These are phyloP conservation scores for Pelvicachromis taeniatus DNA, from an alignment of 2,113 vertebrate species.

Conservation along the genomic window DNA sequence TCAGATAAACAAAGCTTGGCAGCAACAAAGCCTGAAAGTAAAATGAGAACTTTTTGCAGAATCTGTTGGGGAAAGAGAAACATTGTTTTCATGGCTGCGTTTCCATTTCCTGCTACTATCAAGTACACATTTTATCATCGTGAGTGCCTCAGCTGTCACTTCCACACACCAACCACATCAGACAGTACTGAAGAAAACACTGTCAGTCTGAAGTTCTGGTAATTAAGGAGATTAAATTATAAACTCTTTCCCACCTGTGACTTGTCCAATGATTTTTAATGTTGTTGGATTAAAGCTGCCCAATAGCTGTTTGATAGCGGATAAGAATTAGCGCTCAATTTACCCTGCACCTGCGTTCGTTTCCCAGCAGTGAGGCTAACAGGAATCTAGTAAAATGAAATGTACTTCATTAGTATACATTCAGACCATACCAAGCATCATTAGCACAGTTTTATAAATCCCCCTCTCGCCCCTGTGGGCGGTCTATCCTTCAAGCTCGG, in stretches of 20 bases:
- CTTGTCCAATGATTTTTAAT: background rate
- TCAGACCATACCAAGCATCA: too few species aligned
- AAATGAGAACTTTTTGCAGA: background rate
- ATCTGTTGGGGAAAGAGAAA: background rate
- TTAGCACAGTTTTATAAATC: too few species aligned
- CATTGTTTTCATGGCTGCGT: background rate
- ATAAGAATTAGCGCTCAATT: background rate
- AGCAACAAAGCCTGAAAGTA: conserved; percentile 1
- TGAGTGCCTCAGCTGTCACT: background rate
- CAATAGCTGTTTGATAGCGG: background rate
- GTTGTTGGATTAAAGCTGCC: background rate
- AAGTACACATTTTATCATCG: background rate
- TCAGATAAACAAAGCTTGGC: conserved; percentile 30
- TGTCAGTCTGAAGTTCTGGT: background rate
- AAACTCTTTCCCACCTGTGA: background rate
- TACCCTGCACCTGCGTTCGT: background rate
- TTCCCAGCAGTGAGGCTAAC: background rate
- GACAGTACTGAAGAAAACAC: background rate
- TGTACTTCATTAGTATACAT: too few species aligned
- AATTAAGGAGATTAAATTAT: background rate
- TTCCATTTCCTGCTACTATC: background rate
- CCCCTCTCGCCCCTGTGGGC: too few species aligned
- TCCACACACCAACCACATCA: background rate
- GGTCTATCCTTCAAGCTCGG: too few species aligned
- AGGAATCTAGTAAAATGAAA: too few species aligned